Base-by-base conservation (phyloP, 2,888 invertebrate species). In the Priapulus caudatus region DNA sequence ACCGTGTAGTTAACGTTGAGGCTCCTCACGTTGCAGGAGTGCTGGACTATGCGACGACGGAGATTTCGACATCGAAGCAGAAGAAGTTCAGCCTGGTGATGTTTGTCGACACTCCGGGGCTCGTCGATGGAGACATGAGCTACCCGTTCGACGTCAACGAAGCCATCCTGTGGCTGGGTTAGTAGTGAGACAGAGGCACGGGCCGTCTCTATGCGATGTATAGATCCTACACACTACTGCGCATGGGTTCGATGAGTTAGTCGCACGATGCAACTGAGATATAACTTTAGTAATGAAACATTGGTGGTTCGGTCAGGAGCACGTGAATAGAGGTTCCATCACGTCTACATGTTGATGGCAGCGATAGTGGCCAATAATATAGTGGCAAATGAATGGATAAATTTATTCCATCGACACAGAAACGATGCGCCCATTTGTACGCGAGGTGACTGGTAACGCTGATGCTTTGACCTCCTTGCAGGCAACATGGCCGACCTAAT, bases 91-190 rank as follows among this genome's bases (percentile, higher is more conserved):
- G 72, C 58, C 65, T 78, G 54, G 75, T 78, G 43, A 77, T 77
- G 4, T 78, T 78, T 64, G 73, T 78, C 18, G 78, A 78, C 62
- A 76, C 77, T 1, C 78, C 78, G n/a, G 78, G 78, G 2, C 67
- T 78, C 18, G 78, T 78, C 4, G 78, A 78, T 67, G 78, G 78
- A 1, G 76, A 77, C 61, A 77, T 78, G 77, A 75, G 76, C 60
- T 78, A 78, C 63, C 77, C 77, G 2, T 78, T 76, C 65, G 77
- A 78, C 67, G 77, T 78, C 24, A 75, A 78, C 61, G 67, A 75
- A 57, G 66, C 77, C 18, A 73, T 78, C 23, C 61, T 72, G 2
- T 78, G 77, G 76, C 67, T 78, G 19, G 77, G 77, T 74, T 64
- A 65, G 64, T 54, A n/a, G n/a, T n/a, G n/a, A n/a, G n/a, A n/a